These are phyloP conservation scores for Ibycter americanus DNA, from an alignment of 2,797 vertebrate species.

Conservation along the genomic window DNA sequence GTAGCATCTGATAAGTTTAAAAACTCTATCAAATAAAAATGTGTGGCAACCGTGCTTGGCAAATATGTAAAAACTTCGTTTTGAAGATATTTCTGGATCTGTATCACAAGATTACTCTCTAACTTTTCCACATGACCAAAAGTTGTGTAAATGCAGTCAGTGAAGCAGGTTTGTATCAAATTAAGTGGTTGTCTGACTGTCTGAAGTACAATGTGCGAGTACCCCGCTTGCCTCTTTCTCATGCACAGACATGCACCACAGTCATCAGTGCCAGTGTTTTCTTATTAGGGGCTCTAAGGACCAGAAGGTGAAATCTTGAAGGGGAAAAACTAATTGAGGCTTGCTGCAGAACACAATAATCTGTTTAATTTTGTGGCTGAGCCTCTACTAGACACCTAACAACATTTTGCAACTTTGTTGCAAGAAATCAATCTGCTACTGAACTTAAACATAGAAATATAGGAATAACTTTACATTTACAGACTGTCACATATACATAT, in stretches of 20 bases:
- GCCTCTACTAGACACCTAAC: neutral
- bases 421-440: neutral
- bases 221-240: neutral
- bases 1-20: neutral
- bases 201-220: neutral
- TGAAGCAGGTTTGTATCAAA: neutral
- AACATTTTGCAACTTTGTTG: neutral
- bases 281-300: neutral
- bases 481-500: neutral
- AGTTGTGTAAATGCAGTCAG: neutral
- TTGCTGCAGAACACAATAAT: neutral
- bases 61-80: neutral
- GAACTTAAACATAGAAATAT: neutral
- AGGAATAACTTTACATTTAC: neutral
- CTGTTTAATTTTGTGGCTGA: neutral
- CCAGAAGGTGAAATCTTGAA: neutral
- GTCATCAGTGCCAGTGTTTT: neutral
- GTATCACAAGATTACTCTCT: neutral
- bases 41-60: neutral
- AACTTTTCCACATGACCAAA: neutral
- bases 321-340: neutral
- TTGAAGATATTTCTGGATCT: neutral
- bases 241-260: neutral
- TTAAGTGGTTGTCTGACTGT: neutral
- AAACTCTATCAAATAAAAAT: neutral